Evolutionary conservation across 2,797 vertebrate genomes (phyloP).

Genomic region (Varecia variegata): DNA sequence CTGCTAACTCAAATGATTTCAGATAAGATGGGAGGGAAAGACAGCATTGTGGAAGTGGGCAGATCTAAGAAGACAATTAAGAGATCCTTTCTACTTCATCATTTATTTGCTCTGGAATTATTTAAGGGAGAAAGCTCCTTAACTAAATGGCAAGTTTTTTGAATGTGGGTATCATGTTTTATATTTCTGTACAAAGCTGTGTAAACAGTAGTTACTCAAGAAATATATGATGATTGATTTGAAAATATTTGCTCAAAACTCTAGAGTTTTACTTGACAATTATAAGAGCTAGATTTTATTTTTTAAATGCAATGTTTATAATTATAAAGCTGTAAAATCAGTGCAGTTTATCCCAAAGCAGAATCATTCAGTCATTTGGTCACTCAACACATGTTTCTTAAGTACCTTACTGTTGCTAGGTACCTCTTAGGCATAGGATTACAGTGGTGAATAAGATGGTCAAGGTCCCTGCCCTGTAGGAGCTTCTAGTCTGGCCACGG

Average conservation of each 20-base stretch:
- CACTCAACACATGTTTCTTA: not conserved
- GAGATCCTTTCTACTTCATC: not conserved
- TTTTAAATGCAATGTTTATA: not conserved
- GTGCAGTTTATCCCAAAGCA: not conserved
- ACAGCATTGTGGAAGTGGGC: not conserved
- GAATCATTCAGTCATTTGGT: not conserved
- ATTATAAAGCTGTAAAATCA: not conserved
- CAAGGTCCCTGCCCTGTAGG: not conserved
- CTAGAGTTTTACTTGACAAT: conserved; percentile 33
- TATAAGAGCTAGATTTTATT: not conserved
- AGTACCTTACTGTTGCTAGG: not conserved
- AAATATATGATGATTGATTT: conserved; percentile 45
- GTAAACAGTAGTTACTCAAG: conserved; percentile 14
- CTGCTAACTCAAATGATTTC: conserved; percentile 18
- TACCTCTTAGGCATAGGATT: not conserved
- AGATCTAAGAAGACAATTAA: conserved; percentile 23
- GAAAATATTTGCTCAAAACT: conserved; percentile 50
- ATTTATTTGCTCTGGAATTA: conserved; percentile 42
- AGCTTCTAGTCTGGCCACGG: not conserved
- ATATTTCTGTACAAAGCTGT: not conserved
- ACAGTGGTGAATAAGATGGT: not conserved
- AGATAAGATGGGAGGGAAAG: not conserved
- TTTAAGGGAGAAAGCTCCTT: conserved; percentile 40
- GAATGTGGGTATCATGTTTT: not conserved
- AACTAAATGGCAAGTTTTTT: conserved; percentile 21